A percentile compares a stretch with the other conserved stretches of the same genome.
These are phyloP conservation scores for Oreocharis arfaki DNA, from an alignment of 2,113 vertebrate species.

Conservation along the genomic window DNA sequence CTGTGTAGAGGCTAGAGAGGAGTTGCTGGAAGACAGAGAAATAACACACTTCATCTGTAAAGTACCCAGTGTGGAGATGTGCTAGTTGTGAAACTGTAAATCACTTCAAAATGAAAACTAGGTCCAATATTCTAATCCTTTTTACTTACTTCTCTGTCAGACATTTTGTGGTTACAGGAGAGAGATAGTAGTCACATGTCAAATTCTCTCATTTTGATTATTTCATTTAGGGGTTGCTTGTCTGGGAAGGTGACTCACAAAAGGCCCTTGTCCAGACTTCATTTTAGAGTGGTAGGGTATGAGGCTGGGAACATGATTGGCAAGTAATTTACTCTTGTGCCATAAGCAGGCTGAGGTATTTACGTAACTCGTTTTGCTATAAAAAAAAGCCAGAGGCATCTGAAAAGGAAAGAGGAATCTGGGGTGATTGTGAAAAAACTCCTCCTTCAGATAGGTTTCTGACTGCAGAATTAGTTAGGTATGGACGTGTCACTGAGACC, in stretches of 20 bases:
- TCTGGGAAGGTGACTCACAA: background rate
- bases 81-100: background rate
- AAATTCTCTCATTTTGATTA: background rate
- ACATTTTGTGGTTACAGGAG: background rate
- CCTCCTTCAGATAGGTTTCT: background rate
- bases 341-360: background rate
- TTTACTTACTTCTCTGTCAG: background rate
- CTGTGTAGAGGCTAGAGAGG: background rate
- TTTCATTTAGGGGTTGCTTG: background rate
- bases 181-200: background rate
- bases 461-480: background rate
- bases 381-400: background rate
- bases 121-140: background rate
- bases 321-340: background rate
- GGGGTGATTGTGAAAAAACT: background rate
- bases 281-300: background rate
- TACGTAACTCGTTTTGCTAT: background rate
- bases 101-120: background rate
- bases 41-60: background rate
- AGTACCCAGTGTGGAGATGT: background rate
- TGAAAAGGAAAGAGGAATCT: background rate
- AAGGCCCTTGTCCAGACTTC: background rate
- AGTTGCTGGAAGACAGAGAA: background rate
- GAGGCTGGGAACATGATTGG: background rate
- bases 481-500: rapidly evolving